A percentile compares a stretch with the other conserved stretches of the same genome.
Evolutionary conservation across 92 coral and sea anemone genomes (phyloP).

Genomic region (Isaurus tuberculatus): DNA sequence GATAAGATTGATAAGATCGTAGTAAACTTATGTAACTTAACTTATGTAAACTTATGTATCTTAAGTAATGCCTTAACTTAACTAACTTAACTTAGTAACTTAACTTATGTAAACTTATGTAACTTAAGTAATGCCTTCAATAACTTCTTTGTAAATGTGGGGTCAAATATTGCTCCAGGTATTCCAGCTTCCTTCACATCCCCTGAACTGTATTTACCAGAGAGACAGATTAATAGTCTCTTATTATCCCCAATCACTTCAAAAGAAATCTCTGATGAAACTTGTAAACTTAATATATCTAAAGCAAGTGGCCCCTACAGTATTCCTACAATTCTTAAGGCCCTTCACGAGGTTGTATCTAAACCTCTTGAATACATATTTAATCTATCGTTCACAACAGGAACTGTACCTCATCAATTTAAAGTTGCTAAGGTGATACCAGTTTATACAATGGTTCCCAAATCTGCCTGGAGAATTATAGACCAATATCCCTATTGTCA

Average conservation of each 20-base stretch:
- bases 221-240: no score
- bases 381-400: slow-evolving; percentile 15
- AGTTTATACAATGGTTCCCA: no score
- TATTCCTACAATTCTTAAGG: slow-evolving; percentile 21
- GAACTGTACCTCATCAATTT: slow-evolving; percentile 15
- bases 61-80: no score
- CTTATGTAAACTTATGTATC: no score
- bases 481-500: no score
- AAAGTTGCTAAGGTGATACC: slow-evolving; percentile 29
- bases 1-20: no score
- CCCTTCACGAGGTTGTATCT: not conserved
- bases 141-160: not conserved
- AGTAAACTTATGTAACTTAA: no score
- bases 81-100: no score
- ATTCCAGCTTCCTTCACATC: not conserved
- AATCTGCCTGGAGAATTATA: no score
- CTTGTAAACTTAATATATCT: not conserved
- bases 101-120: no score
- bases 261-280: slow-evolving; percentile 4
- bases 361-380: slow-evolving; percentile 19
- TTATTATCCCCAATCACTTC: no score
- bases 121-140: not conserved
- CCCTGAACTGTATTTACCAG: not conserved
- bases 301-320: no score
- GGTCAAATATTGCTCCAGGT: not conserved